phyloP scores from a whole-genome alignment of 2,797 vertebrate genomes.

The Varecia variegata region DNA sequence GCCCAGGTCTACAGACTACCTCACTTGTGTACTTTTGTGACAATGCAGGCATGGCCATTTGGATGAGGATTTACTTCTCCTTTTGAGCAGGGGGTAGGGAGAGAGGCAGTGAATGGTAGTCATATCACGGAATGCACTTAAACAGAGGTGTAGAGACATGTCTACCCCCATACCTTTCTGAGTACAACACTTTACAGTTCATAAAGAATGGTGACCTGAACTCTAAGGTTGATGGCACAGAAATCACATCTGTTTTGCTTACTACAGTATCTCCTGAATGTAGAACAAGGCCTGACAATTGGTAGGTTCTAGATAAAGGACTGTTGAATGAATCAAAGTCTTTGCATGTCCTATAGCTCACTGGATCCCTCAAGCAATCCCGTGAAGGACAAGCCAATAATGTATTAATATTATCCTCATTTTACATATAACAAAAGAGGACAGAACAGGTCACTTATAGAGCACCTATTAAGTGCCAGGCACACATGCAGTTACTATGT shows the following conservation, averaged over 20 bases:
- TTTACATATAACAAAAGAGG: background rate
- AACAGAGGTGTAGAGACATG: background rate
- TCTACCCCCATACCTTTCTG: background rate
- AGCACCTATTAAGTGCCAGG: background rate
- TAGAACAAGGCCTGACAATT: background rate
- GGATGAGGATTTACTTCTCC: background rate
- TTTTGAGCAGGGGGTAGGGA: background rate
- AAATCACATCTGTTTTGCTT: constrained; percentile 29
- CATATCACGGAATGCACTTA: background rate
- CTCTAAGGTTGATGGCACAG: background rate
- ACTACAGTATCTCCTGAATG: background rate
- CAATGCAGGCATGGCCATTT: background rate
- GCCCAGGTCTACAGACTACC: background rate
- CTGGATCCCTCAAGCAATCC: background rate
- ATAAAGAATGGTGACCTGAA: background rate
- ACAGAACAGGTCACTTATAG: background rate
- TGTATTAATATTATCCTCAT: background rate
- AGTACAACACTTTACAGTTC: background rate
- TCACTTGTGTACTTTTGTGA: background rate
- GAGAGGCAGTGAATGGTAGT: background rate
- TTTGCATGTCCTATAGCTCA: background rate
- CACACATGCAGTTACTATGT: constrained; percentile 34
- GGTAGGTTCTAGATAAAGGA: background rate
- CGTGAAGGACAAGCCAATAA: constrained; percentile 28
- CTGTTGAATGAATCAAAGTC: constrained; percentile 3